Conservation (phyloP, 2,888 invertebrate species). For the Drosophila monieri region DNA sequence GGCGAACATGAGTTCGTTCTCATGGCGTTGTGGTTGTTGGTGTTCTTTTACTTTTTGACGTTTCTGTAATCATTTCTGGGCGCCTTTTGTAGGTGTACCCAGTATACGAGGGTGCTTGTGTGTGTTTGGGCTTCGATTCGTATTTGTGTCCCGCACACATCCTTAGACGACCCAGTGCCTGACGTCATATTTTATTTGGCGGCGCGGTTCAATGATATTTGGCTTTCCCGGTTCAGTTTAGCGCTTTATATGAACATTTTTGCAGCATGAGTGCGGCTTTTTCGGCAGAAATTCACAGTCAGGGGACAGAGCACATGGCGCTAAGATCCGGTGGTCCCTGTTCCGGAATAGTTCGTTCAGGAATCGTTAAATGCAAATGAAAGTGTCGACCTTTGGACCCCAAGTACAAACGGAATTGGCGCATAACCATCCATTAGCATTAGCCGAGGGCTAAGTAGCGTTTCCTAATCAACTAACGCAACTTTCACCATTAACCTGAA, state of each 20-base stretch:
- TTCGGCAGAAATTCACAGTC: slow-evolving; percentile 70
- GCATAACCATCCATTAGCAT: slow-evolving; percentile 63
- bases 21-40: slow-evolving; percentile 41
- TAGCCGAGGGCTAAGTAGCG: slow-evolving; percentile 48
- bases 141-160: slow-evolving; percentile 11
- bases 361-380: slow-evolving; percentile 29
- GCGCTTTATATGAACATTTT: slow-evolving; percentile 53
- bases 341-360: background rate
- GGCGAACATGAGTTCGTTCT: slow-evolving; percentile 42
- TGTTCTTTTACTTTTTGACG: slow-evolving; percentile 61
- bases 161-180: slow-evolving; percentile 53
- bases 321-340: slow-evolving; percentile 7
- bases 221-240: slow-evolving; percentile 46
- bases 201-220: slow-evolving; percentile 65
- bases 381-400: slow-evolving; percentile 25
- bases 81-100: slow-evolving; percentile 21
- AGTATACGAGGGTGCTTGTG: slow-evolving; percentile 2
- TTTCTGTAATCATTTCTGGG: slow-evolving; percentile 66
- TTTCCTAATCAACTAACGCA: slow-evolving; percentile 67
- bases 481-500: slow-evolving; percentile 26
- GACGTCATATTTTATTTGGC: slow-evolving; percentile 74
- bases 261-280: slow-evolving; percentile 74
- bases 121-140: background rate
- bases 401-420: slow-evolving; percentile 11
- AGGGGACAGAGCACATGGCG: slow-evolving; percentile 33